These are phyloP conservation scores for Eretmochelys imbricata DNA, from an alignment of 2,113 vertebrate species.

Conservation along the genomic window DNA sequence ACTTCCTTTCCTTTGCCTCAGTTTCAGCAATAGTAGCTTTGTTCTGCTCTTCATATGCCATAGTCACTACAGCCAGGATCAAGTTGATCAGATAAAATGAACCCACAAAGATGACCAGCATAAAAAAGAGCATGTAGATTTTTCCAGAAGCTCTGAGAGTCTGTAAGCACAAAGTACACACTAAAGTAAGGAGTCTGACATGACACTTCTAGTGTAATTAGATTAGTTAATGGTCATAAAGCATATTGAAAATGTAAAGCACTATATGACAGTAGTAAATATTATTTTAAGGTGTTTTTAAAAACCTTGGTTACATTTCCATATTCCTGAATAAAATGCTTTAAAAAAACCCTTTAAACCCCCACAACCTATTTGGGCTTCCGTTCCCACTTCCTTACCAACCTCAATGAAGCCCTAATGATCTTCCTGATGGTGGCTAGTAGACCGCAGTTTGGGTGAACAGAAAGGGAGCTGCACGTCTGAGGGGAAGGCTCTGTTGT, in stretches of 20 bases:
- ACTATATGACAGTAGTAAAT: not conserved
- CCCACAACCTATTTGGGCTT: not conserved
- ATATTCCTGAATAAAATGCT: not conserved
- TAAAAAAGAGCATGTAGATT: conserved; percentile 95
- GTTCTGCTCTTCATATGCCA: conserved; percentile 98
- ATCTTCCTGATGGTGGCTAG: fast-evolving
- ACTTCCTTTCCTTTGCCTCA: conserved; percentile 88
- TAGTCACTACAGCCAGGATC: conserved; percentile 97
- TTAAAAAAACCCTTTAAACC: not conserved
- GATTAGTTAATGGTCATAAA: not conserved
- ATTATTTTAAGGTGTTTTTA: not conserved
- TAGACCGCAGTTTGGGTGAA: fast-evolving
- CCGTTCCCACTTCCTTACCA: not conserved
- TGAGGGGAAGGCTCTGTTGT: not conserved
- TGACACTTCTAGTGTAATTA: not conserved
- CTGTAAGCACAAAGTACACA: conserved; percentile 74
- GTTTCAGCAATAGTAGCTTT: conserved; percentile 96
- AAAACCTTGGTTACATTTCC: not conserved
- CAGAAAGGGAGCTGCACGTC: fast-evolving
- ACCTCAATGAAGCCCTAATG: not conserved
- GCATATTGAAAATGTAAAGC: not conserved
- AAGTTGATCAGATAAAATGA: conserved; percentile 98
- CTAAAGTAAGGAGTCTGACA: not conserved
- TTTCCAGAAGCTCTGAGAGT: conserved; percentile 95
- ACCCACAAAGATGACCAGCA: conserved; percentile 97